These are phyloP conservation scores for Palythoa caribaeorum DNA, from an alignment of 92 coral and sea anemone genomes.

Conservation along the genomic window DNA sequence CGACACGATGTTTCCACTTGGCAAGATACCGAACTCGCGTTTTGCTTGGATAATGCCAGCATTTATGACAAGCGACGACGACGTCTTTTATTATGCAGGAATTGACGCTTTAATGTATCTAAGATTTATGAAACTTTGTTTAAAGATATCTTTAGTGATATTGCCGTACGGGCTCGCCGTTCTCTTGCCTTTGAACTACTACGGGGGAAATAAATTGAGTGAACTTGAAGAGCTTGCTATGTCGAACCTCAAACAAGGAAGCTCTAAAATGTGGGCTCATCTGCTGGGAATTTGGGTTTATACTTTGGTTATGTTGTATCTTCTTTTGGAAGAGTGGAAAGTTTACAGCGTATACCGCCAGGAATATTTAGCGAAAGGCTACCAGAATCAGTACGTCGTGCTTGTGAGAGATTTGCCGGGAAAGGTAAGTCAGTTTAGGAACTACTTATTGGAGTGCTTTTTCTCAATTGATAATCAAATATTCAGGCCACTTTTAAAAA, in stretches of 20 bases:
- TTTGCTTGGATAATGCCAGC: constrained; percentile 95
- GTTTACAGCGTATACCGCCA: constrained; percentile 84
- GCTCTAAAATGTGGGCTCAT: constrained; percentile 88
- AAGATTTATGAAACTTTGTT: constrained; percentile 82
- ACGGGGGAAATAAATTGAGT: constrained; percentile 67
- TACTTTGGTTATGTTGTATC: constrained; percentile 79
- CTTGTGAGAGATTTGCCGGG: constrained; percentile 87
- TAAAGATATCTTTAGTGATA: constrained; percentile 78
- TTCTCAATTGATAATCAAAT: too few species aligned
- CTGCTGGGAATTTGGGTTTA: constrained; percentile 90
- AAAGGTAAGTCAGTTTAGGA: constrained; percentile 67
- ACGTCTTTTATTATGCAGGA: constrained; percentile 84
- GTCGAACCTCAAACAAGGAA: constrained; percentile 72
- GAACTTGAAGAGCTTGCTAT: constrained; percentile 78
- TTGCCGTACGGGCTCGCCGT: constrained; percentile 92
- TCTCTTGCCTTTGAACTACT: constrained; percentile 81
- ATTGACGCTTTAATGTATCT: constrained; percentile 91
- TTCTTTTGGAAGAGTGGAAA: constrained; percentile 86
- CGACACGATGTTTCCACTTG: constrained; percentile 78
- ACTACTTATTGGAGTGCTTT: too few species aligned
- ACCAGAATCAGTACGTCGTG: constrained; percentile 84
- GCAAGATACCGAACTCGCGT: constrained; percentile 79
- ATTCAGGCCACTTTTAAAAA: too few species aligned
- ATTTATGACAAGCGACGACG: constrained; percentile 84
- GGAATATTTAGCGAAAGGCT: constrained; percentile 77